Base-by-base conservation (phyloP, 2,888 invertebrate species). In the Stegophylla sp. region DNA sequence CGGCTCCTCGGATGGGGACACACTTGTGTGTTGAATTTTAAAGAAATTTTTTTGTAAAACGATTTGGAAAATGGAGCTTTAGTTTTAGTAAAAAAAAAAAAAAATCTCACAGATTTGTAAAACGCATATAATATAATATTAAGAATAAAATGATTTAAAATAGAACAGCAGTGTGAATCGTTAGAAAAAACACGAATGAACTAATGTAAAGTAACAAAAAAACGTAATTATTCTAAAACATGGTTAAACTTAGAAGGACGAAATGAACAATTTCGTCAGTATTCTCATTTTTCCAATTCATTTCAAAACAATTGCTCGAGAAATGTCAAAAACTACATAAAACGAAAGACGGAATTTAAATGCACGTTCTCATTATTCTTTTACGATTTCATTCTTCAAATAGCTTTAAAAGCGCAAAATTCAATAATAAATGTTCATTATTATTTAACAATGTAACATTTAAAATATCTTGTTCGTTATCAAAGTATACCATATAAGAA, bases 181-280 rank as follows among this genome's bases (percentile, higher is more conserved):
- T 61, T 61, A 10, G 23, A 26, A 73, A n/a, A 73, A n/a, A 48
- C 20, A 73, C 59, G 20, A 61, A 45, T 26, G 45, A 53, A 34
- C 45, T 23, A n/a, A n/a, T n/a, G 61, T 28, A 61, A 73, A 71
- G 71, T 5, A 71, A 71, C 53, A 71, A 61, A 71, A 61, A 61
- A 61, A 73, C 15, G 61, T 61, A 61, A 61, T 73, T 61, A 43
- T 43, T 73, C 61, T 45, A 45, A 43, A 73, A 73, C 61, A 56
- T 23, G 73, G 20, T 61, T 73, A 73, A 61, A 61, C 45, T 61
- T 73, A 61, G 73, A 73, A 73, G n/a, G 45, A 41, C n/a, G 61
- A 45, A 73, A 73, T 45, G 61, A 73, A 45, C 45, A 73, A n/a
- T 71, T 71, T 41, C n/a, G 69, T 51, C 53, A 23, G 71, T 13